Evolutionary conservation across 2,888 invertebrate species (phyloP), one percentile per base, ranked within the genome.

Genomic region (Listrodromus nycthemerus): DNA sequence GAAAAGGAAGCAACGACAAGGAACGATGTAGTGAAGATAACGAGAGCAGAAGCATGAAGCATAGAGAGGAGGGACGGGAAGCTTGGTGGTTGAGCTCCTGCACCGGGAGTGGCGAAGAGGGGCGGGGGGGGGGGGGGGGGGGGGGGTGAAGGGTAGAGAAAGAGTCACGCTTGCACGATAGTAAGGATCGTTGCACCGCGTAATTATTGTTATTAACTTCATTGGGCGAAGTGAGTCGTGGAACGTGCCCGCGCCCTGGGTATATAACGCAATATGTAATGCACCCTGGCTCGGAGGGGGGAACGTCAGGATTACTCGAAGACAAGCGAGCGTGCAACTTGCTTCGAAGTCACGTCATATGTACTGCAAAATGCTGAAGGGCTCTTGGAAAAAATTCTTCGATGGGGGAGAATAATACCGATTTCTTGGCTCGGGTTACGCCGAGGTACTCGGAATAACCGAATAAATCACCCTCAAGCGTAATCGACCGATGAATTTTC

Each of bases 191-290:
- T 85, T 85, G 85, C 83, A 81, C 81, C 78, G 66, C 80, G 71
- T 85, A 85, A 85, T 83, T 85, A 85, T 85, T 80, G 78, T 85
- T 83, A 85, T 85, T 85, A 85, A 58, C 80, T 80, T 78, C 78
- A 83, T 84, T 84, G 84, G 84, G 30, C 82, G 79, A 84, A 84
- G 84, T 82, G 82, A 83, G 83, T 83, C 77, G 77, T 78, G 78
- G 83, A 80, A 80, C 77, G 83, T 81, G 78, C 75, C 65, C 78
- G 48, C 78, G 74, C 52, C 74, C 78, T 52, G 58, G 8, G 74
- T 77, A 80, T 45, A 67, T 83, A 37, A 67, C 61, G 45, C 45
- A 45, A 48, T 24, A 71, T 45, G 61, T 61, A 73, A 74, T 69
- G 65, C 50, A 21, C 63, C 33, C 52, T 21, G 65, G n/a, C 16